Conservation (phyloP, 2,797 vertebrate species). For the Leptodactylus fallax region DNA sequence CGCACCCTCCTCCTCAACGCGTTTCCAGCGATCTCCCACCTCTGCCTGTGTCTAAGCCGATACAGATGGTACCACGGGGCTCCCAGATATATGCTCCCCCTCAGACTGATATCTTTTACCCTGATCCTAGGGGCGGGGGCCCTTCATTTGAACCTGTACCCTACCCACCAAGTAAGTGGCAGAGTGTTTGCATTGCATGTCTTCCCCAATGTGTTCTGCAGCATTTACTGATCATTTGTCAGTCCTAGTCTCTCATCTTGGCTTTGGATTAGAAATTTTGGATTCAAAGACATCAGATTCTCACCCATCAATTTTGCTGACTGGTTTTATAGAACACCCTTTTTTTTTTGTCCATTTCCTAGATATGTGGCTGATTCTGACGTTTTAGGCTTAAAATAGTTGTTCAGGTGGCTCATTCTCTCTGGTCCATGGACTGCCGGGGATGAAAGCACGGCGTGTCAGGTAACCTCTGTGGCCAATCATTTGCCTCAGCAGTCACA, state of each 20-base stretch:
- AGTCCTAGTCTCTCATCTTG: too few species aligned
- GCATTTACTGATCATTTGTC: neutral
- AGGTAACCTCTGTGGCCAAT: too few species aligned
- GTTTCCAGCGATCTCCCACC: slow-evolving; percentile 84
- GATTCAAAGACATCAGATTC: neutral
- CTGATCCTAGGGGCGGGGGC: slow-evolving; percentile 84
- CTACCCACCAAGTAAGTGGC: slow-evolving; percentile 84
- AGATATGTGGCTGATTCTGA: too few species aligned
- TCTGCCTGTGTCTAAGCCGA: slow-evolving; percentile 85
- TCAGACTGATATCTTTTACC: slow-evolving; percentile 89
- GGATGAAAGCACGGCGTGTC: too few species aligned
- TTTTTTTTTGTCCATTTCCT: too few species aligned
- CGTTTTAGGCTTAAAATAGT: too few species aligned
- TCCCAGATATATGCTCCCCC: slow-evolving; percentile 87
- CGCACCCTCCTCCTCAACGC: slow-evolving; percentile 82
- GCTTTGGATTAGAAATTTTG: too few species aligned
- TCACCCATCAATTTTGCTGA: too few species aligned
- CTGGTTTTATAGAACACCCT: too few species aligned
- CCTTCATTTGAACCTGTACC: slow-evolving; percentile 88
- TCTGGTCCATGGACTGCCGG: too few species aligned
- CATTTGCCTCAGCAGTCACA: too few species aligned
- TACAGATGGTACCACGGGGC: slow-evolving; percentile 85
- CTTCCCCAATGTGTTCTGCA: neutral
- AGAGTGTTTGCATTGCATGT: neutral
- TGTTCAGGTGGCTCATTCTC: too few species aligned